Evolutionary conservation across 2,113 vertebrate genomes (phyloP).

Genomic region (Calidris pugnax): DNA sequence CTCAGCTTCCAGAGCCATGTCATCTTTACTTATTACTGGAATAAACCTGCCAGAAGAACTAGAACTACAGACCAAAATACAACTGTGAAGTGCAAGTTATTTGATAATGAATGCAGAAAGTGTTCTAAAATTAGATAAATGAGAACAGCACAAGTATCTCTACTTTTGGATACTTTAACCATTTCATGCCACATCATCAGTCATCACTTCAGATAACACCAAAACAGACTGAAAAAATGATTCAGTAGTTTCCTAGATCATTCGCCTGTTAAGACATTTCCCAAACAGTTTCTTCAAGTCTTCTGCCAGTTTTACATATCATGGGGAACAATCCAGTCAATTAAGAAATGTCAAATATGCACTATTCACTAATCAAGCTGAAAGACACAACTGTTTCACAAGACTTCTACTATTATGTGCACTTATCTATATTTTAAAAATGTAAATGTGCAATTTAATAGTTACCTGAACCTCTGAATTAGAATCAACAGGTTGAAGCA

Average conservation of each 20-base stretch:
- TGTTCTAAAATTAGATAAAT: not conserved
- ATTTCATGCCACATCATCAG: not conserved
- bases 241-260: not conserved
- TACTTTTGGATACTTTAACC: not conserved
- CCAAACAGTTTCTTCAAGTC: not conserved
- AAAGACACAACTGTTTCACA: not conserved
- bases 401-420: not conserved
- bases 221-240: not conserved
- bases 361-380: not conserved
- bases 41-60: not conserved
- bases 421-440: not conserved
- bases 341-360: not conserved
- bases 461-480: conserved; percentile 98
- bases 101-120: not conserved
- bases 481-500: conserved; percentile 90
- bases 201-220: not conserved
- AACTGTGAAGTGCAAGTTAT: not conserved
- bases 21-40: not conserved
- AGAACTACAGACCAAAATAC: not conserved
- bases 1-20: not conserved
- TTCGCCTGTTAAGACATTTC: not conserved
- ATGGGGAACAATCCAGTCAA: not conserved
- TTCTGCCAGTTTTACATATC: not conserved
- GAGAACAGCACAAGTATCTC: not conserved
- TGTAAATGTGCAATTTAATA: not conserved